Evolutionary conservation across 64 coral and sea anemone species (phyloP), one percentile per base, ranked within the genome.

Genomic region (Porites australiensis): DNA sequence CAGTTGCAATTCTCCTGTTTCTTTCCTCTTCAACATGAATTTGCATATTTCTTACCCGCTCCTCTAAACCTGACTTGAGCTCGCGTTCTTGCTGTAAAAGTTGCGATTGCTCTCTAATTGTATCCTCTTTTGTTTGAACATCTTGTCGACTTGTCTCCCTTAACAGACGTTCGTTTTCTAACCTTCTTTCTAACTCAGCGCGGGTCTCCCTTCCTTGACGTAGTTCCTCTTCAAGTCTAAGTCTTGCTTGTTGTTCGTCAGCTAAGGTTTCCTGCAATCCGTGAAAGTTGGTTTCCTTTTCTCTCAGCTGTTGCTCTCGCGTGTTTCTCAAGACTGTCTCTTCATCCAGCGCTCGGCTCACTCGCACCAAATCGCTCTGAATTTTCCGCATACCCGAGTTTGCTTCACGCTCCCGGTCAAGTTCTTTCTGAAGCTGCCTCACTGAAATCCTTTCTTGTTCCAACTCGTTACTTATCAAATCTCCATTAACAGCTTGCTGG

Each of bases 91-190:
- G 82, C 15, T 97, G 80, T 16, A 93, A 94, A n/a, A 86, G 81
- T 4, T 64, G 75, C 45, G 77, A 46, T 45, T 91, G 91, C 63
- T 87, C 95, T 59, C 85, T 74, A 70, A 97, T 64, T 44, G 82
- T 84, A 6, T 93, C 88, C 50, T 96, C 81, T 48, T 82, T 96
- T 18, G 71, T 46, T 78, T 48, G 45, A 87, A 47, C 37, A 79
- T 82, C 46, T 88, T 49, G 62, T 90, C 81, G 44, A 8, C 68
- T 92, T 23, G 92, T 90, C 70, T 96, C 91, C 48, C 87, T 92
- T 14, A 78, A 94, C 22, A 96, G 44, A n/a, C 87, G 87, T 72
- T 96, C 90, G 58, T 94, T 96, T 75, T 96, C 91, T 11, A 96
- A 88, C 6, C 89, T 83, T 87, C 93, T 92, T 66, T 93, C 88